phyloP scores from a whole-genome alignment of 2,888 invertebrate genomes.

The Pecten maximus region DNA sequence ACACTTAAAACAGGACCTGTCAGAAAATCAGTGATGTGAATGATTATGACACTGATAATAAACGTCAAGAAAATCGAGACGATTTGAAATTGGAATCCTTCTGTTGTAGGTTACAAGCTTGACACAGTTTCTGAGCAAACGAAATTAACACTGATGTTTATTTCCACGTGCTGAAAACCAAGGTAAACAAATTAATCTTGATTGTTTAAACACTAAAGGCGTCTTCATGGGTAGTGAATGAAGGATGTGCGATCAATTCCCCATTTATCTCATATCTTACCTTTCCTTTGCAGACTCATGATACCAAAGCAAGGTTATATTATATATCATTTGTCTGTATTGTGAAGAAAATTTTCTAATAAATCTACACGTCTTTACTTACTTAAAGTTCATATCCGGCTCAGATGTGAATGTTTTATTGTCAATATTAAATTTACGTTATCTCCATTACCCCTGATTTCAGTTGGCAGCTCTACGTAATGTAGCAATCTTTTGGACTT shows the following conservation, averaged over 20 bases:
- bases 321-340: too few species aligned
- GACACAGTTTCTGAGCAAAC: not conserved
- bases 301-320: too few species aligned
- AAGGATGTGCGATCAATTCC: not conserved
- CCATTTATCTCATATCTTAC: not conserved
- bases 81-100: not conserved
- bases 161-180: not conserved
- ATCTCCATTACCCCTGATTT: not conserved
- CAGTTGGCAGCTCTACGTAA: not conserved
- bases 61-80: not conserved
- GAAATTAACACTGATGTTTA: not conserved
- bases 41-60: not conserved
- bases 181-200: slow-evolving; percentile 3
- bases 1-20: not conserved
- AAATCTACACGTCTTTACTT: too few species aligned
- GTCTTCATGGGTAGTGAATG: slow-evolving; percentile 1
- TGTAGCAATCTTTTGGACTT: not conserved
- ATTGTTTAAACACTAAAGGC: not conserved
- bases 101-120: not conserved
- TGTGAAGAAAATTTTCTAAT: too few species aligned
- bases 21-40: not conserved
- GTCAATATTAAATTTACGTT: too few species aligned
- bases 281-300: too few species aligned
- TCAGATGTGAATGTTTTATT: too few species aligned
- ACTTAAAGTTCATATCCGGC: too few species aligned